Conservation (phyloP, 2,888 invertebrate species). For the Cryptocephalus primarius region DNA sequence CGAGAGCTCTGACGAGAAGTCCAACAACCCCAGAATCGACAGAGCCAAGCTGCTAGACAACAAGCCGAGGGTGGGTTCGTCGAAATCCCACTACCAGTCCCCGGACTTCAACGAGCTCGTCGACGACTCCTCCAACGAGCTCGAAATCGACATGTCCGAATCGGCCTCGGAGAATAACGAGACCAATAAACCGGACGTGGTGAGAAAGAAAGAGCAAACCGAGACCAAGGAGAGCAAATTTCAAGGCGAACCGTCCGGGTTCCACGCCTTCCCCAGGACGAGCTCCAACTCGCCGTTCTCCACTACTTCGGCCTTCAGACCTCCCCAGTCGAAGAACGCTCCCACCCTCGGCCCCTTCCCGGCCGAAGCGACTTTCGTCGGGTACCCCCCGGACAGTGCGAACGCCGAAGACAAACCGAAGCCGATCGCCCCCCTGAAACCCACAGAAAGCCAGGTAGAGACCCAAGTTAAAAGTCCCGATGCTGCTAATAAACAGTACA, state of each 20-base stretch:
- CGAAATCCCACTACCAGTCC: conserved; percentile 46
- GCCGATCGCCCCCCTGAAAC: conserved; percentile 39
- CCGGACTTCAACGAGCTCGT: conserved; percentile 67
- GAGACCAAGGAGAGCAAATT: conserved; percentile 27
- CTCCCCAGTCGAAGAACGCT: conserved; percentile 39
- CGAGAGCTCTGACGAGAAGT: conserved; percentile 19
- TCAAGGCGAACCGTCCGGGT: conserved; percentile 38
- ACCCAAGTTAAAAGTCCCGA: conserved; percentile 33
- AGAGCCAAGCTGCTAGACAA: conserved; percentile 6
- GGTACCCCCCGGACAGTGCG: conserved; percentile 44
- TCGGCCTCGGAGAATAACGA: conserved; percentile 55
- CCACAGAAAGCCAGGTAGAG: conserved; percentile 20
- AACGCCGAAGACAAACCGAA: conserved; percentile 38
- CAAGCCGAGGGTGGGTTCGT: conserved; percentile 17
- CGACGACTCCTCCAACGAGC: conserved; percentile 66
- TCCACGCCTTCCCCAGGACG: conserved; percentile 30
- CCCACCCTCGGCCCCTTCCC: conserved; percentile 45
- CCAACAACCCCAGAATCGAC: conserved; percentile 18
- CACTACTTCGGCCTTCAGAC: conserved; percentile 70
- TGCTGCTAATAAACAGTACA: conserved; percentile 66
- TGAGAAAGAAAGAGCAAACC: conserved; percentile 35
- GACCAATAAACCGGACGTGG: conserved; percentile 41
- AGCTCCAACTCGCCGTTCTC: conserved; percentile 42
- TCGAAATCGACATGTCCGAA: conserved; percentile 71
- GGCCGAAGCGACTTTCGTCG: conserved; percentile 66